These are phyloP conservation scores for Andrena hattorfiana DNA, from an alignment of 2,888 invertebrate genomes.

Conservation along the genomic window DNA sequence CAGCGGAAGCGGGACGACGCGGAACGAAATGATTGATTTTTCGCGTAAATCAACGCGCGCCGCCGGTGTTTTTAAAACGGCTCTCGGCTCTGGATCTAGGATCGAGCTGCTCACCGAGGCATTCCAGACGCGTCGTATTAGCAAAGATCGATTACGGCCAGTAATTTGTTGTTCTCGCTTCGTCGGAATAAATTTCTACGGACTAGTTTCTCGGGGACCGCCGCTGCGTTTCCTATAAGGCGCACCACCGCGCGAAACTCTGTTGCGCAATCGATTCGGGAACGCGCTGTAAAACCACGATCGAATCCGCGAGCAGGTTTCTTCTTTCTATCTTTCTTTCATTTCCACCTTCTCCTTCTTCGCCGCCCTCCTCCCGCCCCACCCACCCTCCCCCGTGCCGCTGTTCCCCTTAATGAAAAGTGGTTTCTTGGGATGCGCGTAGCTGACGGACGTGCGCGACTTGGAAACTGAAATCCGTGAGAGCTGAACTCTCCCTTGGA, in stretches of 20 bases:
- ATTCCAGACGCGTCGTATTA: slow-evolving; percentile 82
- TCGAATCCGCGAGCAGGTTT: slow-evolving; percentile 51
- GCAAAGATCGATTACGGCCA: slow-evolving; percentile 82
- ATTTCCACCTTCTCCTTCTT: not conserved
- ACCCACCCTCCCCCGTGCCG: not conserved
- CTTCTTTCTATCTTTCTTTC: slow-evolving; percentile 37
- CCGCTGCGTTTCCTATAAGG: slow-evolving; percentile 63
- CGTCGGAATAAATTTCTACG: slow-evolving; percentile 82
- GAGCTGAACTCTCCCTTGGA: slow-evolving; percentile 40
- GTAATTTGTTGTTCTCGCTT: slow-evolving; percentile 84
- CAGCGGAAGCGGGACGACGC: slow-evolving; percentile 32
- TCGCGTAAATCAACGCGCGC: slow-evolving; percentile 49
- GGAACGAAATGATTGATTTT: slow-evolving; percentile 50
- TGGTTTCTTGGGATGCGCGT: slow-evolving; percentile 16
- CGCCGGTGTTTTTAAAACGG: slow-evolving; percentile 26
- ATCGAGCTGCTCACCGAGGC: slow-evolving; percentile 68
- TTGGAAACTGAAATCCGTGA: slow-evolving; percentile 26
- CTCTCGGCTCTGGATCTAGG: slow-evolving; percentile 29
- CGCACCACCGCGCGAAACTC: slow-evolving; percentile 51
- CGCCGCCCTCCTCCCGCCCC: not conserved
- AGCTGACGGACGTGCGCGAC: not conserved
- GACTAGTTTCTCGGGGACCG: slow-evolving; percentile 74
- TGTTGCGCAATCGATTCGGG: slow-evolving; percentile 51
- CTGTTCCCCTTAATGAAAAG: slow-evolving; percentile 29
- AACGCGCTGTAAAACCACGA: slow-evolving; percentile 52